These are phyloP conservation scores for Periophthalmus magnuspinnatus DNA, from an alignment of 2,797 vertebrate species.

Conservation along the genomic window DNA sequence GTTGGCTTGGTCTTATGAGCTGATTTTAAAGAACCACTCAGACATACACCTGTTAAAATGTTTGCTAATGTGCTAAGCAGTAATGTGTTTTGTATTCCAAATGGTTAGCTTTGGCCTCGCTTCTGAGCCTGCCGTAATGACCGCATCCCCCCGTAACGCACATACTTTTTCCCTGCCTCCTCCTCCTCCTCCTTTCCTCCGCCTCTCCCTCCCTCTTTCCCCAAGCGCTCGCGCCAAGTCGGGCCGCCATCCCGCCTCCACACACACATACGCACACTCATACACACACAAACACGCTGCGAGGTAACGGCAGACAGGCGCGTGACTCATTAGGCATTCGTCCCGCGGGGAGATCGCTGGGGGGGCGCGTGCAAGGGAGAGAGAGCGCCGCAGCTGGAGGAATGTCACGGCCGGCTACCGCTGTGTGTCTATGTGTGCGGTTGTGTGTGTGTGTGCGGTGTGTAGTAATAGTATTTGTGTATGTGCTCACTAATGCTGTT, in stretches of 20 bases:
- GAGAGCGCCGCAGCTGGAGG: slow-evolving; percentile 81
- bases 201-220: slow-evolving; percentile 57
- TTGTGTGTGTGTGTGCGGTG: slow-evolving; percentile 13
- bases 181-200: slow-evolving; percentile 46
- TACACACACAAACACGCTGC: slow-evolving; percentile 55
- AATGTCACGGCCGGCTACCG: slow-evolving; percentile 80
- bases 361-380: slow-evolving; percentile 76
- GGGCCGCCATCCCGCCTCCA: slow-evolving; percentile 75
- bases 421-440: slow-evolving; percentile 41
- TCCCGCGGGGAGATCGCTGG: slow-evolving; percentile 80
- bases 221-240: slow-evolving; percentile 76
- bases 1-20: not conserved
- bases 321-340: slow-evolving; percentile 87
- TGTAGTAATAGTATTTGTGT: slow-evolving; percentile 20
- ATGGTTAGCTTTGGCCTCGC: slow-evolving; percentile 62
- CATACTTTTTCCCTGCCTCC: slow-evolving; percentile 33
- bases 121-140: slow-evolving; percentile 65
- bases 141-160: slow-evolving; percentile 26
- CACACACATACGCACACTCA: slow-evolving; percentile 24
- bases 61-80: slow-evolving; percentile 28
- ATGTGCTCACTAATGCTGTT: slow-evolving; percentile 57
- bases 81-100: slow-evolving; percentile 30
- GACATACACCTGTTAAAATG: slow-evolving; percentile 43
- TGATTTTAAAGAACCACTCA: not conserved
- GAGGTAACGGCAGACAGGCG: slow-evolving; percentile 84